phyloP scores from a whole-genome alignment of 1,140 invertebrate species.

The Glossosoma conforme region DNA sequence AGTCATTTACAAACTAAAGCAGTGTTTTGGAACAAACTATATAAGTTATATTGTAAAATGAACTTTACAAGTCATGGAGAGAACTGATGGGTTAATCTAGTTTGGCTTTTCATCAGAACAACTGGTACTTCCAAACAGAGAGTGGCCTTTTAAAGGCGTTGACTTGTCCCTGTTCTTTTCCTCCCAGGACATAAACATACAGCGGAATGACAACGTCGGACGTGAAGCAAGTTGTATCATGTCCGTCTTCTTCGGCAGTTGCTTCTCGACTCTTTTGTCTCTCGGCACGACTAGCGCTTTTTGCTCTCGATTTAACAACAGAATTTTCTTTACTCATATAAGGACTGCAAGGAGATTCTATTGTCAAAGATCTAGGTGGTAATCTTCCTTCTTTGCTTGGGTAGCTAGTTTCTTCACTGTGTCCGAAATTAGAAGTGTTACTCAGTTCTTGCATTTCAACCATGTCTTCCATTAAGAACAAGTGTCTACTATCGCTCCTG shows the following conservation, averaged over 20 bases:
- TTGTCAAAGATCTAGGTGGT: conserved; percentile 41
- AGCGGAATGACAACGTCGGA: conserved; percentile 48
- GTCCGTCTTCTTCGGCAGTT: conserved; percentile 25
- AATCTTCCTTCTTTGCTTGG: conserved; percentile 31
- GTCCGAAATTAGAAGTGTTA: conserved; percentile 28
- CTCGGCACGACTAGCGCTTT: conserved; percentile 39
- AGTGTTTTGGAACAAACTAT: no score
- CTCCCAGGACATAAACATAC: conserved; percentile 60
- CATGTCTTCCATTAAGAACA: conserved; percentile 32
- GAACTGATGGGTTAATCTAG: no score
- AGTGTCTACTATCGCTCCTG: conserved; percentile 33
- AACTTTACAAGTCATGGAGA: no score
- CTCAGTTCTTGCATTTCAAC: conserved; percentile 33
- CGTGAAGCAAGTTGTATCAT: conserved; percentile 26
- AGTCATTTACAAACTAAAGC: no score
- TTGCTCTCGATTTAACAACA: conserved; percentile 34
- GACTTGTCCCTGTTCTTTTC: conserved; percentile 62
- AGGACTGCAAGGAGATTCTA: conserved; percentile 34
- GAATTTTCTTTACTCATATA: conserved; percentile 23
- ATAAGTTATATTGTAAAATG: no score
- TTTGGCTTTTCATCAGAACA: no score
- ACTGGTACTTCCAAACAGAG: conserved; percentile 61
- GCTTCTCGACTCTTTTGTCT: conserved; percentile 31
- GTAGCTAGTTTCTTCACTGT: conserved; percentile 36
- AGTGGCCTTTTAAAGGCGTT: conserved; percentile 63